Conservation (phyloP, 2,888 invertebrate species). For the Pemphredon lugubris region DNA sequence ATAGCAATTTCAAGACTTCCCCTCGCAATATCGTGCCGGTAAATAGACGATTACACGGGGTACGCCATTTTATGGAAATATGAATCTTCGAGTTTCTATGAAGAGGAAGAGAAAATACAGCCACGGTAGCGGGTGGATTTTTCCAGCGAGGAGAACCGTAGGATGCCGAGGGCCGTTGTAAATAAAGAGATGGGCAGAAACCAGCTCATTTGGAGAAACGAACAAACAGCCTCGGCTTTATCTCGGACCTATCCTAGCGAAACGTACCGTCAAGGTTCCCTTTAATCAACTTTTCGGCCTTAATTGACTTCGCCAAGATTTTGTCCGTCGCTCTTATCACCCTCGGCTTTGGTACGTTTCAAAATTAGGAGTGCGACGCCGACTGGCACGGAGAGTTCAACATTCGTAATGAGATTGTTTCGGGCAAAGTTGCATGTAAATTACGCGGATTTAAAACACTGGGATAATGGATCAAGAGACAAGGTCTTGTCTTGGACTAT, state of each 20-base stretch:
- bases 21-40: neutral
- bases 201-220: conserved; percentile 58
- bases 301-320: conserved; percentile 54
- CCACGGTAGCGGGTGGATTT: conserved; percentile 18
- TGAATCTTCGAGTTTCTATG: conserved; percentile 17
- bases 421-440: neutral
- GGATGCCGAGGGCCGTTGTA: conserved; percentile 35
- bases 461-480: no score
- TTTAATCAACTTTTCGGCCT: conserved; percentile 63
- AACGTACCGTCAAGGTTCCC: conserved; percentile 36
- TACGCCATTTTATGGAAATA: conserved; percentile 18
- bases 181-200: conserved; percentile 49
- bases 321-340: conserved; percentile 19
- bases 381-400: neutral
- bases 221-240: conserved; percentile 57
- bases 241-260: conserved; percentile 26
- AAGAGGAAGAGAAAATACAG: conserved; percentile 23
- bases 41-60: conserved; percentile 18
- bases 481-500: no score
- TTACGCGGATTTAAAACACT: neutral
- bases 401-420: conserved; percentile 1
- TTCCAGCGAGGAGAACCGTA: conserved; percentile 19
- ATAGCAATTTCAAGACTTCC: neutral
- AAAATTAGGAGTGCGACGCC: neutral
- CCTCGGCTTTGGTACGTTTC: neutral